Evolutionary conservation across 2,113 vertebrate species (phyloP).

Genomic region (Sterna hirundo): DNA sequence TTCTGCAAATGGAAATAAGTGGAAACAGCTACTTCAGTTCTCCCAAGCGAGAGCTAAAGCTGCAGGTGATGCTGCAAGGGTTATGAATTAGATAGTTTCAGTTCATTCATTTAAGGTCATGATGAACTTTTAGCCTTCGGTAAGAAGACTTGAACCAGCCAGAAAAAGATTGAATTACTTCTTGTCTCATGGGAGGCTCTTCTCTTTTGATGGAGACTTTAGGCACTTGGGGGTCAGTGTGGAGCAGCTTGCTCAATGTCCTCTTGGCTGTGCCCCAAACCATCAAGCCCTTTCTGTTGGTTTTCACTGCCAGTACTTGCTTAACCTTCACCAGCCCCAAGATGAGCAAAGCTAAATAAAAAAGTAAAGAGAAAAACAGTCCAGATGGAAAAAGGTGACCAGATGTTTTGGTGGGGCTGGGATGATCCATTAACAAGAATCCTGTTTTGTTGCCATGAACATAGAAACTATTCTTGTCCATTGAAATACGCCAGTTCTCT

Average conservation of each 20-base stretch:
- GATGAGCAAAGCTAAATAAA: neutral
- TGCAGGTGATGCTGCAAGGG: slow-evolving; percentile 48
- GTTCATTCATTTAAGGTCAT: slow-evolving; percentile 3
- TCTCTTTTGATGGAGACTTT: slow-evolving; percentile 42
- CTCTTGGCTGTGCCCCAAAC: slow-evolving; percentile 55
- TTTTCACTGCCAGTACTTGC: slow-evolving; percentile 39
- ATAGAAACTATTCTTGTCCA: neutral
- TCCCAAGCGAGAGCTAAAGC: slow-evolving; percentile 39
- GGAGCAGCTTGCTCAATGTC: slow-evolving; percentile 41
- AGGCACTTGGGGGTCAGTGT: slow-evolving; percentile 53
- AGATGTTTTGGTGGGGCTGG: slow-evolving; percentile 57
- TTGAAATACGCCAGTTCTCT: slow-evolving; percentile 18
- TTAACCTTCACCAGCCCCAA: slow-evolving; percentile 36
- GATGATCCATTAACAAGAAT: neutral
- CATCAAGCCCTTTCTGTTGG: neutral
- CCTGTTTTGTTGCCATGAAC: neutral
- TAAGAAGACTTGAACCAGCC: slow-evolving; percentile 29
- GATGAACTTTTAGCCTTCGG: slow-evolving; percentile 28
- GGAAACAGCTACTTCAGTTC: slow-evolving; percentile 54
- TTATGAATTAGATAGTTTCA: slow-evolving; percentile 35
- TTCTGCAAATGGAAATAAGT: slow-evolving; percentile 51
- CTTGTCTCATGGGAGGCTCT: slow-evolving; percentile 27
- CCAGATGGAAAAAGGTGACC: slow-evolving; percentile 41
- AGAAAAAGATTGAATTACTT: slow-evolving; percentile 46
- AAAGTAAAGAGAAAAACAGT: neutral